Evolutionary conservation across 2,113 vertebrate genomes (phyloP), one percentile per base, ranked within the genome.

Genomic region (Myrmecobius fasciatus): DNA sequence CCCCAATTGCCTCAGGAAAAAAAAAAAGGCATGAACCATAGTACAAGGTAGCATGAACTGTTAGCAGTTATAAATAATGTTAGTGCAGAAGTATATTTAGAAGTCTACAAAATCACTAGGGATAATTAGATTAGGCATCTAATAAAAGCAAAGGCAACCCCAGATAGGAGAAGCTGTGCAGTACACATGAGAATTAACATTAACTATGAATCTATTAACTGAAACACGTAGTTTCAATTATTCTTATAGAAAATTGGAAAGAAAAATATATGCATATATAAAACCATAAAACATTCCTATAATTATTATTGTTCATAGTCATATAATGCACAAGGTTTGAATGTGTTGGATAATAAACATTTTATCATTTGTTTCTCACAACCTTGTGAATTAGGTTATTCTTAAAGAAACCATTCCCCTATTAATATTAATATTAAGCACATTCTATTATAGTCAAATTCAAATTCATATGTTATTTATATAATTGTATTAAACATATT

Each of bases 401-500:
- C 28, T 12, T 14, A 36, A 67, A 67, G 56, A 67, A 67, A 67
- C 3, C 31, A 67, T 67, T 67, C 11, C 31, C 31, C 3, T 36
- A 67, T 36, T 67, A 36, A 36, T 67, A 67, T 53, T 53, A 22
- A 22, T 53, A 53, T 36, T 67, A 67, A 67, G 11, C 4, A 67
- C 4, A 67, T 67, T 67, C 56, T 67, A 67, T 36, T 67, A 67
- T 67, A 60, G 49, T 67, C 49, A 75, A 90, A 46, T 7, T 94
- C 25, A 47, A 9, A 47, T 88, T 36, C 90, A 53, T 25, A 20
- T 95, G 22, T 92, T 20, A 0, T 46, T 88, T 51, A 36, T 90
- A 46, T 88, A 83, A 90, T n/a, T 88, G 31, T 75, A 28, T 92
- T 88, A 88, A 12, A 48, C 47, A 92, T 92, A 94, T 49, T 93